Evolutionary conservation across 2,888 invertebrate genomes (phyloP), one percentile per base, ranked within the genome.

Genomic region (Thumatha senex): DNA sequence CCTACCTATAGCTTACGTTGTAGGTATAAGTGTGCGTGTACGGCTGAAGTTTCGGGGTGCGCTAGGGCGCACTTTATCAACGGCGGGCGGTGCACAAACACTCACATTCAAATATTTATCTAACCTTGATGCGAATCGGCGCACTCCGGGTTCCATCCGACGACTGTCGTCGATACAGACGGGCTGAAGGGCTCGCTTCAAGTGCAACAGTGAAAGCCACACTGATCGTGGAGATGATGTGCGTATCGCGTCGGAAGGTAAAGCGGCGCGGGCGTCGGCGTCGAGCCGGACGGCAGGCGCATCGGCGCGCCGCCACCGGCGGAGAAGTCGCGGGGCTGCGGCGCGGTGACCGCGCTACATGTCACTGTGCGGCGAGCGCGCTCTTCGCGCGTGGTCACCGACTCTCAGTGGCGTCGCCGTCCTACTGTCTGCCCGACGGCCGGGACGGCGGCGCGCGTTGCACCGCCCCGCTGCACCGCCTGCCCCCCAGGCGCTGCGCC

Each of bases 101-200:
- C 90, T 89, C 89, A 89, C 89, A 84, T 81, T 84, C 84, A 86
- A 86, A 87, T 87, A 86, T 87, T 86, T 85, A 81, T 86, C 90
- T 90, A 89, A 90, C 90, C 90, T 90, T 90, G 89, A 89, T 89
- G 89, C 90, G 89, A 88, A 87, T 89, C 86, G 89, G 86, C 84
- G 89, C 89, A 89, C 89, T 89, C 89, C 86, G 89, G 89, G 89
- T 88, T 89, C 90, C 90, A 90, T 90, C 86, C 88, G 90, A 86
- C 86, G 89, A 80, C 77, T 78, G 84, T 83, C 86, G 86, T 84
- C 84, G 78, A 79, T 78, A 82, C 82, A 77, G 86, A 84, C 84
- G 84, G 84, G 87, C 82, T 80, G 85, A 82, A 82, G 87, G 83
- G 85, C 82, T 86, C 80, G 86, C 83, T 85, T 83, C 85, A 82